Evolutionary conservation across 2,888 invertebrate species (phyloP), one percentile per base, ranked within the genome.

Genomic region (Melipona beecheii): DNA sequence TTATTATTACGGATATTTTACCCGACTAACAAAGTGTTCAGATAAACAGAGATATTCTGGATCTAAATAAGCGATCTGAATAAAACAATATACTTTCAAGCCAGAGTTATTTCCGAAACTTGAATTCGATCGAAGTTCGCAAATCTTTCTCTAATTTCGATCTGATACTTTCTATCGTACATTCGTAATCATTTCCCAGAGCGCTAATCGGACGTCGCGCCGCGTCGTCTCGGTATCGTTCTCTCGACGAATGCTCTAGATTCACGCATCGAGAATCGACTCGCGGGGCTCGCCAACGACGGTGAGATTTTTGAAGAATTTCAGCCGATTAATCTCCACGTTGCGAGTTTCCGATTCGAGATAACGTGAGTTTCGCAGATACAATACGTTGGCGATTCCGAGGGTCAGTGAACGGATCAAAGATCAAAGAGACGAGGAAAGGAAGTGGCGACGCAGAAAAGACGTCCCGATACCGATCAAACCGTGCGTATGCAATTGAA

Each of bases 401-500:
- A 70, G 70, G 56, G 54, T 56, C 70, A n/a, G 56, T n/a, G 36
- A 65, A 36, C 54, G 56, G 70, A 71, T 71, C 70, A 56, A 71
- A 71, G 70, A 36, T 71, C 36, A 71, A 43, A 56, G 56, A 19
- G 56, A 56, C 19, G 27, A 56, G 54, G 56, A 60, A 60, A 70
- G 36, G 36, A 56, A 70, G 70, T 56, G 19, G 70, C 27, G 69
- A 52, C 69, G 27, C 24, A 24, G 24, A 24, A n/a, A 15, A 58
- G 56, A 11, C 60, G 60, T 9, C 60, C 27, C 66, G 84, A 83
- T 79, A 81, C 81, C 75, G 81, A 84, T 85, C 87, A 64, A 52
- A 24, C 50, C 9, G 9, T 43, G 62, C 24, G 80, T 15, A 36
- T 50, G 71, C 75, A 79, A 87, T 89, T 82, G 85, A 87, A 89